phyloP scores from a whole-genome alignment of 2,113 vertebrate genomes.

The crab-eating macaque (Macaca fascicularis) region T2T-MFA8v1.1 NC_088385.1:7652001-7652500 shows the following conservation, averaged over 20 bases:
- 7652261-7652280: not conserved
- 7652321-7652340: not conserved
- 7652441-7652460: conserved; percentile 95
- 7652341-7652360: not conserved
- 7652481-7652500: conserved; percentile 53
- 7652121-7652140: conserved; percentile 92
- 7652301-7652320: not conserved
- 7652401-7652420: conserved; percentile 86
- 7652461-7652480: conserved; percentile 56
- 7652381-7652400: conserved; percentile 13
- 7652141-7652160: conserved; percentile 94
- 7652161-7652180: conserved; percentile 88
- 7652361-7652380: conserved; percentile 7
- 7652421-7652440: conserved; percentile 98
- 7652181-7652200: conserved; percentile 84
- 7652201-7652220: conserved; percentile 93
- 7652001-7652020: not conserved
- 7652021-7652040: not conserved
- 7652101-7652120: conserved; percentile 98
- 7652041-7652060: not conserved
- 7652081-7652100: conserved; percentile 96
- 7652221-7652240: conserved; percentile 98
- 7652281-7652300: not conserved
- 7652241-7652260: conserved; percentile 63
- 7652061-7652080: not conserved